Evolutionary conservation across 2,888 invertebrate genomes (phyloP).

Genomic region (Seira ritae): DNA sequence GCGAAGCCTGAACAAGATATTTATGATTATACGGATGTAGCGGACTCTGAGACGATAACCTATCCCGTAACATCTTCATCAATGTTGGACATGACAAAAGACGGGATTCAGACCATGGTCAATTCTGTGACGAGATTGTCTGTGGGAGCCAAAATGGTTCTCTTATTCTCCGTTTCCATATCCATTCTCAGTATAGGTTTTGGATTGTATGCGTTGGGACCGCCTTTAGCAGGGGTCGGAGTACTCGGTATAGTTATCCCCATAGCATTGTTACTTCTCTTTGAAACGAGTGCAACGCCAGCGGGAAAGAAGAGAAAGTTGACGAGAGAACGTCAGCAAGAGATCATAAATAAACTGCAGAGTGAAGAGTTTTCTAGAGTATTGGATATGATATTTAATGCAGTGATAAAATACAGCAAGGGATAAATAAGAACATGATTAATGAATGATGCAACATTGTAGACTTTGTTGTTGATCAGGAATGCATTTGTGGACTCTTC

Average conservation of each 20-base stretch:
- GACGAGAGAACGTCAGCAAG: conserved; percentile 38
- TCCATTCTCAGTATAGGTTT: conserved; percentile 64
- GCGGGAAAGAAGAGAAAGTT: conserved; percentile 51
- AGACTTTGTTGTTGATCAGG: not conserved
- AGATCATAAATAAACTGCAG: conserved; percentile 44
- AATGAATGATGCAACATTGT: not conserved
- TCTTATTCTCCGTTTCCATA: conserved; percentile 60
- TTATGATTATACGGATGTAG: conserved; percentile 34
- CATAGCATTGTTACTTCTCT: conserved; percentile 41
- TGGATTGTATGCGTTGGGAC: conserved; percentile 60
- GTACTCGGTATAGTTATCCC: conserved; percentile 61
- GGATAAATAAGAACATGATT: conserved; percentile 18
- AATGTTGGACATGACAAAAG: conserved; percentile 60
- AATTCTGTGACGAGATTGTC: conserved; percentile 49
- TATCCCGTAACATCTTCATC: conserved; percentile 6
- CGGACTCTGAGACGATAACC: not conserved
- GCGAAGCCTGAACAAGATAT: conserved; percentile 2
- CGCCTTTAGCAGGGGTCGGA: conserved; percentile 60
- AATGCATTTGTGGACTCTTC: not conserved
- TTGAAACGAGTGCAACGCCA: conserved; percentile 47
- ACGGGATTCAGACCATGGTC: conserved; percentile 45
- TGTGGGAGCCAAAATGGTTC: conserved; percentile 52
- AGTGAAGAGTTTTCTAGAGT: conserved; percentile 59
- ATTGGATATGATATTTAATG: conserved; percentile 61
- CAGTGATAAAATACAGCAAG: conserved; percentile 50